Base-by-base conservation (phyloP, 2,888 invertebrate species). In the Seira musarum region DNA sequence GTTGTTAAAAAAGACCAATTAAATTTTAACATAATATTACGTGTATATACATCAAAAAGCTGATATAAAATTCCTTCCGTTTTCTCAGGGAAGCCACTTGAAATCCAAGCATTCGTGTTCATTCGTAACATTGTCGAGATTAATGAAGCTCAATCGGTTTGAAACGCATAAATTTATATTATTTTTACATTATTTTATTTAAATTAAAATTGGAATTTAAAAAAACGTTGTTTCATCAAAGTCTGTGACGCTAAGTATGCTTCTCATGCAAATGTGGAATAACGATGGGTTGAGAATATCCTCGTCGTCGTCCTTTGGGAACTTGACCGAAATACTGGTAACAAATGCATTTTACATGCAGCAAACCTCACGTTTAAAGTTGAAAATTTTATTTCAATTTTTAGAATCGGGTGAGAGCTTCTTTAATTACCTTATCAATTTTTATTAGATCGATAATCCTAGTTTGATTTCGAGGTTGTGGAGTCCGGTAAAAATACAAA, bases 201-300 rank as follows among this genome's bases (percentile, higher is more conserved):
- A 15, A 17, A 64, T 22, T 64, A 64, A 64, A 63, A 63, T 63
- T 5, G n/a, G 63, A 63, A 64, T 64, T 64, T 64, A 24, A 30
- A 8, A 30, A 30, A 30, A 30, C 8, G 30, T 30, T 30, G 3
- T 30, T 30, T 30, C 8, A 13, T 63, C 21, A 35, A 2, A 80
- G 80, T 70, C 75, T 3, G 24, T 70, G 13, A 74, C 80, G 10
- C 24, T 71, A 6, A 82, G 61, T 24, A 10, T 82, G 0, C 71
- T 75, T 10, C 57, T 82, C 13, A 77, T 66, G 60, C 78, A 79
- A 63, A 46, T 78, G 25, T 82, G 82, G 82, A 49, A 17, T 8
- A 78, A 82, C 35, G 63, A 40, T 17, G 71, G 40, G n/a, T 19
- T 8, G 40, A n/a, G 10, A 17, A 30, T n/a, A n/a, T n/a, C n/a